Evolutionary conservation across 2,797 vertebrate genomes (phyloP).

Genomic region (Oryzias sinensis): DNA sequence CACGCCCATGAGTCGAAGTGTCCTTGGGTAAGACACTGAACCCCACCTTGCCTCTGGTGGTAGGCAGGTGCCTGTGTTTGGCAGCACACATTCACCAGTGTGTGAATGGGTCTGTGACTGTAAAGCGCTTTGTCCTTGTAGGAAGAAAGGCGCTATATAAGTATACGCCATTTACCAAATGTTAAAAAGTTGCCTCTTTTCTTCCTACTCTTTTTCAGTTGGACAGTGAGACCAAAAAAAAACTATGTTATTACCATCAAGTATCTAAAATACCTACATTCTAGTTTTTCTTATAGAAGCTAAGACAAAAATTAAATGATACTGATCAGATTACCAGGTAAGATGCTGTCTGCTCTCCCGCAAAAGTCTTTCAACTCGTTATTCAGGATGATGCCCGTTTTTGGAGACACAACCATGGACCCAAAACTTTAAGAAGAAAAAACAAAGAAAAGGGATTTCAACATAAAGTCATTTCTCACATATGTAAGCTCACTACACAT

Average conservation of each 20-base stretch:
- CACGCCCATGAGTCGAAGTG: too few relatives aligned
- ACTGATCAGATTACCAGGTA: slow-evolving; percentile 57
- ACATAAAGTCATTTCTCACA: not conserved
- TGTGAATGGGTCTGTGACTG: too few relatives aligned
- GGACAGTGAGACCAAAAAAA: not conserved
- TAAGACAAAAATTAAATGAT: not conserved
- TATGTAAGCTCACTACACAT: too few relatives aligned
- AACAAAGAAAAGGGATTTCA: not conserved
- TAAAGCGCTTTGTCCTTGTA: too few relatives aligned
- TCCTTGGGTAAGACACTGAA: too few relatives aligned
- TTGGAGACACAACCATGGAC: slow-evolving; percentile 82
- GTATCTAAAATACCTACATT: not conserved
- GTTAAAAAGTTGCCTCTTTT: not conserved
- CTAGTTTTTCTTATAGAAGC: too few relatives aligned
- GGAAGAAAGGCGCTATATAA: too few relatives aligned
- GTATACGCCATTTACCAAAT: too few relatives aligned
- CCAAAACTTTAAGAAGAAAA: slow-evolving; percentile 82
- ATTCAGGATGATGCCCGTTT: slow-evolving; percentile 89
- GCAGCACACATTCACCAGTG: too few relatives aligned
- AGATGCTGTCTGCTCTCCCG: slow-evolving; percentile 49
- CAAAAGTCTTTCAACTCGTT: slow-evolving; percentile 90
- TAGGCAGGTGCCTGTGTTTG: too few relatives aligned
- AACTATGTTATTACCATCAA: not conserved
- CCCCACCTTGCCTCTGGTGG: too few relatives aligned
- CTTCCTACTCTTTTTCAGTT: not conserved